A percentile compares a stretch with the other conserved stretches of the same genome.
Evolutionary conservation across 2,797 vertebrate species (phyloP).

Genomic region (Sparus aurata): DNA sequence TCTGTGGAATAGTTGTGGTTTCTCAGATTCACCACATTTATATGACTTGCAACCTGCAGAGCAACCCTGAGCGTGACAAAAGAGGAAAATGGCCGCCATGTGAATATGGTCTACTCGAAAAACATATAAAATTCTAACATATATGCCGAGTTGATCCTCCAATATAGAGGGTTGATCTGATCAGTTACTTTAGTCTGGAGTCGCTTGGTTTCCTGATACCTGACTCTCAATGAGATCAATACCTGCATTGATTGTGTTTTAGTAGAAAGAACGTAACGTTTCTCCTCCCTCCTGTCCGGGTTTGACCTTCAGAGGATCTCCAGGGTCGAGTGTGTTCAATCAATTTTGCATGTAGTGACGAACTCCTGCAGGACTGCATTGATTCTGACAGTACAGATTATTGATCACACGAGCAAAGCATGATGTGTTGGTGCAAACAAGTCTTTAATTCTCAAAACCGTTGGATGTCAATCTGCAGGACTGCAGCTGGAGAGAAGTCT

Average conservation of each 20-base stretch:
- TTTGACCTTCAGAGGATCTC: slow-evolving; percentile 21
- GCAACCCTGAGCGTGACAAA: too few relatives aligned
- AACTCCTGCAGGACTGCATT: not conserved
- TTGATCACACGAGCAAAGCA: slow-evolving; percentile 4
- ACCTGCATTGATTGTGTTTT: slow-evolving; percentile 8
- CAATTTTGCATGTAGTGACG: not conserved
- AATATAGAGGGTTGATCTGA: not conserved
- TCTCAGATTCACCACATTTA: too few relatives aligned
- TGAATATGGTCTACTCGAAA: not conserved
- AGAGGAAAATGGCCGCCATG: too few relatives aligned
- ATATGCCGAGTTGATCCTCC: not conserved
- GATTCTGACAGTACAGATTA: not conserved
- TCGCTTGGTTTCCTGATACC: not conserved
- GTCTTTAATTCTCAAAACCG: slow-evolving; percentile 10
- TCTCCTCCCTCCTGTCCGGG: not conserved
- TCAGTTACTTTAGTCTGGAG: not conserved
- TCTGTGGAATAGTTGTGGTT: too few relatives aligned
- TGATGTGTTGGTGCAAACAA: not conserved
- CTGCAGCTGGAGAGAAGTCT: not conserved
- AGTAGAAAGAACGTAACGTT: not conserved
- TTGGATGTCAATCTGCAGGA: not conserved
- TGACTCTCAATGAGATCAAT: not conserved
- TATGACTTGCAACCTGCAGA: too few relatives aligned
- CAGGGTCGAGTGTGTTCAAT: slow-evolving; percentile 1
- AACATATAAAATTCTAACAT: not conserved